Percentiles rank a stretch among this genome's conserved stretches.
phyloP scores from a whole-genome alignment of 37 sponge, comb jelly and placozoan genomes.

The Haliclona indistincta region DNA sequence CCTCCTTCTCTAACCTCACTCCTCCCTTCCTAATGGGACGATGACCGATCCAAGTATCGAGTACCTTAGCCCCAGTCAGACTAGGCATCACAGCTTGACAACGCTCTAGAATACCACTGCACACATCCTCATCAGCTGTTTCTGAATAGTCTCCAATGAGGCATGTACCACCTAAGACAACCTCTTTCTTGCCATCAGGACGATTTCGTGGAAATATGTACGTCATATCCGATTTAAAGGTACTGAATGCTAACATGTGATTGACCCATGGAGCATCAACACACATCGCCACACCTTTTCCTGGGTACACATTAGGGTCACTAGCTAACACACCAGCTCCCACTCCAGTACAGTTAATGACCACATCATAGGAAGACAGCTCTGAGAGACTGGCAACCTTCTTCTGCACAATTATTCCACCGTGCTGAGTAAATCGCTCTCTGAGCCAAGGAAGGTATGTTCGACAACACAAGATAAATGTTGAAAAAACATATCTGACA shows the following conservation, averaged over 20 bases:
- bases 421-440: constrained; percentile 12
- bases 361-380: constrained; percentile 43
- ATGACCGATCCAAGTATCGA: constrained; percentile 56
- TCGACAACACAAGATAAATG: constrained; percentile 37
- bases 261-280: constrained; percentile 82
- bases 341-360: constrained; percentile 85
- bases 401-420: constrained; percentile 36
- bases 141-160: constrained; percentile 17
- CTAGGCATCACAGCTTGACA: constrained; percentile 42
- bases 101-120: constrained; percentile 8
- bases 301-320: constrained; percentile 48
- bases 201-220: constrained; percentile 51
- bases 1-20: constrained; percentile 67
- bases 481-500: neutral
- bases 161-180: constrained; percentile 62
- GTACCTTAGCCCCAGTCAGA: constrained; percentile 46
- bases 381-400: constrained; percentile 39
- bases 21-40: constrained; percentile 54
- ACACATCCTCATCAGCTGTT: constrained; percentile 11
- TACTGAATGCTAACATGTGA: neutral
- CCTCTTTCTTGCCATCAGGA: constrained; percentile 10
- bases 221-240: neutral
- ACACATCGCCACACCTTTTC: constrained; percentile 53
- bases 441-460: constrained; percentile 61
- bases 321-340: constrained; percentile 46